Conservation (phyloP, 2,113 vertebrate genomes). For the Misgurnus anguillicaudatus region DNA sequence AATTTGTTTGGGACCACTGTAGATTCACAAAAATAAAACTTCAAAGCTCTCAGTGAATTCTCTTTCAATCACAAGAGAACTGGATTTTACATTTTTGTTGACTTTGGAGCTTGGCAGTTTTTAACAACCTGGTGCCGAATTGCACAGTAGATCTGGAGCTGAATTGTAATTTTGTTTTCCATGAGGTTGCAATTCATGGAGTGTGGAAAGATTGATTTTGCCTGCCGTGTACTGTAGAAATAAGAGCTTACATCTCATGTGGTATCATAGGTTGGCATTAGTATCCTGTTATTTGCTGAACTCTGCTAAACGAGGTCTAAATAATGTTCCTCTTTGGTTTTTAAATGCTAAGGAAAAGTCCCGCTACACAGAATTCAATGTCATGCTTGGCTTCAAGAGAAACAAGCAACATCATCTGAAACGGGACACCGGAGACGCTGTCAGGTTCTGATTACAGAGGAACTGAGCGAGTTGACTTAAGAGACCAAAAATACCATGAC, state of each 20-base stretch:
- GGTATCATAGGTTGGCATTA: constrained; percentile 42
- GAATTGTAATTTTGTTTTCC: constrained; percentile 33
- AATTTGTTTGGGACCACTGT: too few relatives aligned
- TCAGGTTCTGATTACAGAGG: constrained; percentile 14
- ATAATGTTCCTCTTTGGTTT: constrained; percentile 30
- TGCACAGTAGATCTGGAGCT: not conserved
- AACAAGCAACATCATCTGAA: constrained; percentile 26
- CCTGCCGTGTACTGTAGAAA: constrained; percentile 13
- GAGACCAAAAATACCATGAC: constrained; percentile 67
- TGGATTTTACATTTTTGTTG: not conserved
- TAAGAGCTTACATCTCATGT: constrained; percentile 27
- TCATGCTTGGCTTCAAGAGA: constrained; percentile 33
- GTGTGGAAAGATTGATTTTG: constrained; percentile 34
- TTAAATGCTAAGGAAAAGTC: constrained; percentile 30
- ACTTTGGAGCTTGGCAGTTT: not conserved
- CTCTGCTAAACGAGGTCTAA: constrained; percentile 27
- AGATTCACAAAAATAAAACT: too few relatives aligned
- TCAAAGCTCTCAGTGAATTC: too few relatives aligned
- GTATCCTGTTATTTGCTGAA: constrained; percentile 37
- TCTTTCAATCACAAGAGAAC: not conserved
- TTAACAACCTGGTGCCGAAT: constrained; percentile 24
- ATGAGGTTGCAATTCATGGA: constrained; percentile 12
- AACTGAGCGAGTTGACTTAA: constrained; percentile 20
- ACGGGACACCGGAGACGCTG: not conserved
- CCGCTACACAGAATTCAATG: constrained; percentile 22